Conservation (phyloP, 2,113 vertebrate species). For the Thinocorus orbignyianus region DNA sequence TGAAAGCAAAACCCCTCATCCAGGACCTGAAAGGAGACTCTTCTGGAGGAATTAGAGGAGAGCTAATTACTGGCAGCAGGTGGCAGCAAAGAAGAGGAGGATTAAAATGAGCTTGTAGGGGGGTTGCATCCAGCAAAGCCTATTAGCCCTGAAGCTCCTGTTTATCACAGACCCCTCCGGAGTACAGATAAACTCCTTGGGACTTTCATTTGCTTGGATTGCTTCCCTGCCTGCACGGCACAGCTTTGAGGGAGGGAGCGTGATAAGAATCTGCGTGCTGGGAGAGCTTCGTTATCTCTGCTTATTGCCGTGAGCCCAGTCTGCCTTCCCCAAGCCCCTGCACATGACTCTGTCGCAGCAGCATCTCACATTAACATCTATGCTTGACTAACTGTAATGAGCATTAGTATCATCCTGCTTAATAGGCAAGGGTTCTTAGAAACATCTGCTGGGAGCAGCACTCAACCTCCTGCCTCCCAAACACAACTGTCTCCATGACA, state of each 20-base stretch:
- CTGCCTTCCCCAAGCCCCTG: not conserved
- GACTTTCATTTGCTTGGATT: constrained; percentile 41
- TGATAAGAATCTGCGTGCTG: not conserved
- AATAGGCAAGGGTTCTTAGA: not conserved
- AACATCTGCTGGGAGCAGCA: not conserved
- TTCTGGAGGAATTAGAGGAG: not conserved
- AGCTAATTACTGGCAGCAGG: not conserved
- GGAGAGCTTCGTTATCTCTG: not conserved
- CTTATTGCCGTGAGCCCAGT: not conserved
- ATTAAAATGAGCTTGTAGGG: not conserved
- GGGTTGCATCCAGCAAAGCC: constrained; percentile 28
- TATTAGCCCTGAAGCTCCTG: constrained; percentile 19
- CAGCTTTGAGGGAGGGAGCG: not conserved
- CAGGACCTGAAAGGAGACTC: not conserved
- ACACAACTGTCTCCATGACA: not conserved
- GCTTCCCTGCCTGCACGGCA: not conserved
- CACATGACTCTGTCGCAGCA: accelerated
- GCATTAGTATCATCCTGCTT: not conserved
- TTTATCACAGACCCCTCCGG: not conserved
- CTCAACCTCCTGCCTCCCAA: not conserved
- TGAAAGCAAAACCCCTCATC: not conserved
- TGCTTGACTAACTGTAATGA: not conserved
- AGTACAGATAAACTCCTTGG: not conserved
- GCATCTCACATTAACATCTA: not conserved
- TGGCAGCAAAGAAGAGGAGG: not conserved